These are phyloP conservation scores for Peromyscus eremicus DNA, from an alignment of 2,797 vertebrate species.

Conservation along the genomic window DNA sequence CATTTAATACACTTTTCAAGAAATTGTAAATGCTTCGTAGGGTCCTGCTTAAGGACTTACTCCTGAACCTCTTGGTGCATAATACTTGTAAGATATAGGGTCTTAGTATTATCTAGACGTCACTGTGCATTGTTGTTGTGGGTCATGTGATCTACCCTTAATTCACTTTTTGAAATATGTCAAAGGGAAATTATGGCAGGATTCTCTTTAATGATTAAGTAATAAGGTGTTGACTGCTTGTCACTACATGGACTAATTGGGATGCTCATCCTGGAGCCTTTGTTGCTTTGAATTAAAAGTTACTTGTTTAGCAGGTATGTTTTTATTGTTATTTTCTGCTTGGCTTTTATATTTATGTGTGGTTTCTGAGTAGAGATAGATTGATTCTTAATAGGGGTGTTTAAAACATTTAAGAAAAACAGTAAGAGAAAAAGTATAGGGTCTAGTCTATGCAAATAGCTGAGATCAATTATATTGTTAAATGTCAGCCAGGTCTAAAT, in stretches of 20 bases:
- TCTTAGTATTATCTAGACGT: conserved; percentile 47
- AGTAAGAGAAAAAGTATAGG: neutral
- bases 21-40: conserved; percentile 62
- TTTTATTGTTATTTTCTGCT: conserved; percentile 70
- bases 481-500: conserved; percentile 2
- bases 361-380: conserved; percentile 50
- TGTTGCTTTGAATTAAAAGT: conserved; percentile 69
- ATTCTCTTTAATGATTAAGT: conserved; percentile 85
- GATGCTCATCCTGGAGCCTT: conserved; percentile 76
- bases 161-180: conserved; percentile 75
- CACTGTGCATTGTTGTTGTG: conserved; percentile 64
- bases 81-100: neutral
- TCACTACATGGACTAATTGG: conserved; percentile 83
- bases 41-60: conserved; percentile 50
- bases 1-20: conserved; percentile 42
- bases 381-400: conserved; percentile 45
- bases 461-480: conserved; percentile 34
- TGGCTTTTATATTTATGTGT: conserved; percentile 60
- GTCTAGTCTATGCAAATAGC: neutral
- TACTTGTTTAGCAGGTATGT: conserved; percentile 67
- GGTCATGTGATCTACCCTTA: conserved; percentile 56
- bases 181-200: conserved; percentile 77
- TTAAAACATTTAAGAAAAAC: conserved; percentile 73
- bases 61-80: neutral
- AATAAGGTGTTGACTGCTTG: conserved; percentile 86